phyloP scores from a whole-genome alignment of 2,888 invertebrate genomes.

The Melolontha melolontha region DNA sequence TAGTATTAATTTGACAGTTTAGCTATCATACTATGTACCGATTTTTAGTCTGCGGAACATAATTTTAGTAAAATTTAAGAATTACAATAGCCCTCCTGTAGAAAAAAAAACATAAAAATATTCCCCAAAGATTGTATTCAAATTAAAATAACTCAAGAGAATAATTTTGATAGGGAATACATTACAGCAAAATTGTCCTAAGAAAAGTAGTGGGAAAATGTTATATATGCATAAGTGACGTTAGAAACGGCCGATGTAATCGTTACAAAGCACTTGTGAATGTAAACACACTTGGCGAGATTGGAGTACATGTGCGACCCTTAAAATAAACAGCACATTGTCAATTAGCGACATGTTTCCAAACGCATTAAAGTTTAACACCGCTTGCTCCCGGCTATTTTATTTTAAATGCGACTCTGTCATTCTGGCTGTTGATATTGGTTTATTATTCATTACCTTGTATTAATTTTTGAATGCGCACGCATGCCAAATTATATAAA shows the following conservation, averaged over 20 bases:
- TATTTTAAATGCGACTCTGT: constrained; percentile 32
- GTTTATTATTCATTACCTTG: constrained; percentile 27
- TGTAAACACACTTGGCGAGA: constrained; percentile 64
- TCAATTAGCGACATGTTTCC: constrained; percentile 59
- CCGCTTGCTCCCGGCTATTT: constrained; percentile 34
- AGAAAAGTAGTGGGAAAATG: no score
- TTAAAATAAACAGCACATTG: constrained; percentile 64
- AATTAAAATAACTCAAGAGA: no score
- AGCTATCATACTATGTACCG: no score
- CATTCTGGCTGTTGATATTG: constrained; percentile 31
- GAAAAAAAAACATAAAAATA: no score
- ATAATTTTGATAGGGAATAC: no score
- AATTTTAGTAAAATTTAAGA: no score
- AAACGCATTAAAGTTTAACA: constrained; percentile 44
- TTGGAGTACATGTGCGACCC: constrained; percentile 64
- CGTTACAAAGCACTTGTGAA: constrained; percentile 59
- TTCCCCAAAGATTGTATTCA: no score
- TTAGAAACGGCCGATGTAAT: constrained; percentile 54
- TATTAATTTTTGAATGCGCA: constrained; percentile 13
- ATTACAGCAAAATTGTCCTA: no score
- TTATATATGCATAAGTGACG: not conserved
- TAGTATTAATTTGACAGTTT: no score
- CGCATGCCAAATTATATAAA: no score
- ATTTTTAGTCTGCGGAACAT: no score
- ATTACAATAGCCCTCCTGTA: no score